Evolutionary conservation across 2,113 vertebrate species (phyloP).

Genomic region (Zingel zingel): DNA sequence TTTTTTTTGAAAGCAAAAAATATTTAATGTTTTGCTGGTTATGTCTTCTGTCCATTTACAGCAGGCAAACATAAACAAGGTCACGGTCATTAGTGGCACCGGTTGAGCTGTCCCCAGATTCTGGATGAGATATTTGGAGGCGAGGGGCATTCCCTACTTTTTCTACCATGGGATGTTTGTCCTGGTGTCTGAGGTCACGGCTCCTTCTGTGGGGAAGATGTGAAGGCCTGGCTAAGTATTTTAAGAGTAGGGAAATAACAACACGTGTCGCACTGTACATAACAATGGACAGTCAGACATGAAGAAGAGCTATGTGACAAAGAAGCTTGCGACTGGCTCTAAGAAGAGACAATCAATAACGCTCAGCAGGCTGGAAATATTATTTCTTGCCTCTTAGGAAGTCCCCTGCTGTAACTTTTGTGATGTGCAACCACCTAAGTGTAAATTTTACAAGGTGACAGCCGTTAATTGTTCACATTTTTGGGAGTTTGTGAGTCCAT

Average conservation of each 20-base stretch:
- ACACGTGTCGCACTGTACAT: slow-evolving; percentile 63
- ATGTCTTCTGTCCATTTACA: slow-evolving; percentile 11
- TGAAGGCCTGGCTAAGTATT: slow-evolving; percentile 53
- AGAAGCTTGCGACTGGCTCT: slow-evolving; percentile 33
- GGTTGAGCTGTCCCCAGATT: background rate
- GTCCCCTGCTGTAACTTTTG: background rate
- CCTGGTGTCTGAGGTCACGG: slow-evolving; percentile 59
- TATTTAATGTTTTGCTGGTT: background rate
- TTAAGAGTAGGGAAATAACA: slow-evolving; percentile 80
- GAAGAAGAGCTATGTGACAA: slow-evolving; percentile 64
- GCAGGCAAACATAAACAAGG: slow-evolving; percentile 12
- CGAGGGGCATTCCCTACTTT: slow-evolving; percentile 51
- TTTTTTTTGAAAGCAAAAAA: background rate
- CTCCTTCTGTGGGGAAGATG: slow-evolving; percentile 61
- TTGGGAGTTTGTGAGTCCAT: slow-evolving; percentile 39
- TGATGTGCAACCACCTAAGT: background rate
- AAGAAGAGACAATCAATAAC: slow-evolving; percentile 29
- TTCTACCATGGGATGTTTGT: slow-evolving; percentile 60
- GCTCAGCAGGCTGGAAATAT: background rate
- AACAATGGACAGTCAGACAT: slow-evolving; percentile 77
- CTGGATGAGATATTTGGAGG: slow-evolving; percentile 30
- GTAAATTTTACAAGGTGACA: slow-evolving; percentile 47
- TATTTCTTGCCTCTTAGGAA: slow-evolving; percentile 1
- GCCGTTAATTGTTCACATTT: slow-evolving; percentile 42
- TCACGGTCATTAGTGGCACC: slow-evolving; percentile 22